Conservation (phyloP, 1,140 invertebrate genomes). For the Meloidogyne exigua region DNA sequence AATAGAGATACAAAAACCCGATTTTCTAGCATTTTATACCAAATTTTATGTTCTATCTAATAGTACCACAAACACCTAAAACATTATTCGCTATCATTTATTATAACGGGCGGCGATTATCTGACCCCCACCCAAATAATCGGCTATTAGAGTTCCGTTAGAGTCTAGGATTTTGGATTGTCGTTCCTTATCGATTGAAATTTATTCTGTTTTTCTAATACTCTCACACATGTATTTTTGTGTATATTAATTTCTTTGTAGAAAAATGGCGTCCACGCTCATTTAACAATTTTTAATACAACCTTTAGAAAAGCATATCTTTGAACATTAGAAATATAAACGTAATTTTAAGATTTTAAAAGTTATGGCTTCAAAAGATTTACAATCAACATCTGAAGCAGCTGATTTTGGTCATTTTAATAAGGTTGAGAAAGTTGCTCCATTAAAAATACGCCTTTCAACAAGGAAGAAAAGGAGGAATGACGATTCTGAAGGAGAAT, state of each 20-base stretch:
- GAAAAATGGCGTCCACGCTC: not conserved
- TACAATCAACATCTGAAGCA: not conserved
- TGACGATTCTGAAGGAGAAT: slow-evolving; percentile 46
- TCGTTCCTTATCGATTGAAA: not conserved
- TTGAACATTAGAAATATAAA: no score
- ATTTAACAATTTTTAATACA: not conserved
- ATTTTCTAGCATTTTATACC: no score
- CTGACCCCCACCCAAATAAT: no score
- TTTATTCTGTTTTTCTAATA: not conserved
- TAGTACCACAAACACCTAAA: no score
- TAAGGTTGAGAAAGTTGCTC: slow-evolving; percentile 41
- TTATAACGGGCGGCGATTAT: no score
- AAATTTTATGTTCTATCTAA: no score
- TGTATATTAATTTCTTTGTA: not conserved
- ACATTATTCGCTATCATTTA: no score
- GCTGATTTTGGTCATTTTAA: not conserved
- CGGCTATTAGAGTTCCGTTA: no score
- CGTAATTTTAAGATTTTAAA: no score
- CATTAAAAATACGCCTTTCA: slow-evolving; percentile 42
- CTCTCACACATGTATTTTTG: not conserved
- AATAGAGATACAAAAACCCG: no score
- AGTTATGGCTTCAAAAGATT: not conserved
- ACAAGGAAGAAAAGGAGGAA: slow-evolving; percentile 40
- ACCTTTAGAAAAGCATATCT: not conserved
- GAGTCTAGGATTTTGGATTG: not conserved